Base-by-base conservation (phyloP, 2,113 vertebrate species). In the Rhombomys opimus region DNA sequence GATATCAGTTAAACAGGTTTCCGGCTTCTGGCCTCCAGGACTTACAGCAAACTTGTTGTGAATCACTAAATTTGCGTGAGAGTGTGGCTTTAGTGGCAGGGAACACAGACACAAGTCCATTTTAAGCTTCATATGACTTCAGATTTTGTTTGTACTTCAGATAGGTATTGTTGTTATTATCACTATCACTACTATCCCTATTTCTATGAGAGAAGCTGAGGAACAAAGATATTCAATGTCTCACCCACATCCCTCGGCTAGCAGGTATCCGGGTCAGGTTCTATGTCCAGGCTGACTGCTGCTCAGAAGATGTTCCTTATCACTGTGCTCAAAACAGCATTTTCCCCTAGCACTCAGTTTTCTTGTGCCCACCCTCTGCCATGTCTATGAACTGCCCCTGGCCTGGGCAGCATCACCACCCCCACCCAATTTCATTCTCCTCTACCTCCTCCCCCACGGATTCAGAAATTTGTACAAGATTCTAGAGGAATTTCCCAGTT, bases 91-190 rank as follows among this genome's bases (percentile, higher is more conserved):
- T 23, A 82, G 68, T 67, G 57, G 7, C 30, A 78, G 35, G 32
- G 73, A 65, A 32, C 32, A n/a, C 81, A 92, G 57, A 22, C 13
- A 57, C 17, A 46, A 10, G 14, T 14, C 13, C 4, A 14, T 85
- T 67, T 57, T 85, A 88, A 89, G 13, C 82, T 38, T 73, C 95
- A 35, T 10, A 7, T 72, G 77, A 57, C 68, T 95, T 92, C 75
- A 72, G 89, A 82, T 50, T 84, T 63, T 73, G 30, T 87, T 88
- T 88, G 27, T 75, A n/a, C 57, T 70, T 78, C 25, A 61, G 35
- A 10, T 23, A 90, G 52, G 13, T 35, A 2, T 78, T 68, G 1
- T 80, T 67, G 50, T 68, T 30, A 41, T 59, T 18, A 67, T 15
- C 17, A n/a, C 5, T 35, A n/a, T 2, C 15, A 72, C 7, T 2